phyloP scores from a whole-genome alignment of 2,113 vertebrate species.

The Melanocharis versteri region DNA sequence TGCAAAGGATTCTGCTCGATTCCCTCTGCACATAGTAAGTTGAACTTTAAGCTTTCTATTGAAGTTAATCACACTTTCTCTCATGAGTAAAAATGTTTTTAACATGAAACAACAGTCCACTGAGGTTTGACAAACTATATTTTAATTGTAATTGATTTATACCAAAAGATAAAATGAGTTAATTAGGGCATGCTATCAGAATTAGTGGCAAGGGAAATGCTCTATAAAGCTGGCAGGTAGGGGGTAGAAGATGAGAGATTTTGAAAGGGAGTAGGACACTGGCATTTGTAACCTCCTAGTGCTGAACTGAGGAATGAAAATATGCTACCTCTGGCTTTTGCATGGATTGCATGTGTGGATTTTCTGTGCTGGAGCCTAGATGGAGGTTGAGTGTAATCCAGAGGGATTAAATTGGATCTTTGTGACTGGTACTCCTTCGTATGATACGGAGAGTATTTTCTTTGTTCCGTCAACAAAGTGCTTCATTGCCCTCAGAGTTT shows the following conservation, averaged over 20 bases:
- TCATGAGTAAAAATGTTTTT: slow-evolving; percentile 76
- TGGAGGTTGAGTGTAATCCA: not conserved
- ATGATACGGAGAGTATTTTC: not conserved
- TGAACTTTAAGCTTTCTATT: slow-evolving; percentile 68
- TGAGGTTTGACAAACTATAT: slow-evolving; percentile 71
- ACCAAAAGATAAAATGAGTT: slow-evolving; percentile 76
- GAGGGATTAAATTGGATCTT: not conserved
- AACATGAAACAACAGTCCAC: slow-evolving; percentile 66
- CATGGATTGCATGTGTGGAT: not conserved
- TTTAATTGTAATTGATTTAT: slow-evolving; percentile 82
- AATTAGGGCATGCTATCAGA: slow-evolving; percentile 71
- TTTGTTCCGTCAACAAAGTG: not conserved
- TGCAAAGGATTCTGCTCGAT: not conserved
- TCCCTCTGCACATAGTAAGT: slow-evolving; percentile 53
- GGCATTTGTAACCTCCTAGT: slow-evolving; percentile 44
- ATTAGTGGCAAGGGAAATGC: slow-evolving; percentile 65
- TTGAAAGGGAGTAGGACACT: slow-evolving; percentile 51
- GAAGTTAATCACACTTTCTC: slow-evolving; percentile 78
- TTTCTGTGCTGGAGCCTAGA: not conserved
- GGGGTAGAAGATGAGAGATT: slow-evolving; percentile 48
- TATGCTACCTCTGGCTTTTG: not conserved
- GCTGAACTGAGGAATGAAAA: slow-evolving; percentile 3
- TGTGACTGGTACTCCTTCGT: not conserved
- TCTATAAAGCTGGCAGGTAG: slow-evolving; percentile 30
- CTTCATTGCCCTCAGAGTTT: not conserved